A percentile compares a stretch with the other conserved stretches of the same genome.
These are phyloP conservation scores for Heliocidaris tuberculata DNA, from an alignment of 35 echinoderm and acorn worm species.

Conservation along the genomic window DNA sequence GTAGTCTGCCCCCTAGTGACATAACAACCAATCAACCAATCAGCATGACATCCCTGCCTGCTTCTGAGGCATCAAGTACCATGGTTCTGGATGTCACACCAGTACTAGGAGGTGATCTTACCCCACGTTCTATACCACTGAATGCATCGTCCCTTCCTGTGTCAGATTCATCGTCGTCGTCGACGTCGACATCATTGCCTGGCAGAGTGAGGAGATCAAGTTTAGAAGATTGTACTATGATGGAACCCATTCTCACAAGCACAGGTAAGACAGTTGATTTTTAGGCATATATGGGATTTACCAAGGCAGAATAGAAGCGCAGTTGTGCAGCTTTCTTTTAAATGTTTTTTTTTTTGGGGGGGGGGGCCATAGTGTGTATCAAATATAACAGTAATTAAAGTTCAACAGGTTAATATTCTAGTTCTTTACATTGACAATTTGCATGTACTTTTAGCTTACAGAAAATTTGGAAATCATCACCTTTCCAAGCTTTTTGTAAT, in stretches of 20 bases:
- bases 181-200: not conserved
- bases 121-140: not conserved
- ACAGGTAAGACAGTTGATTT: not conserved
- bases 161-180: not conserved
- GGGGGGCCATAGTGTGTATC: too few relatives aligned
- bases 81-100: not conserved
- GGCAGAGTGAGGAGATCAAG: not conserved
- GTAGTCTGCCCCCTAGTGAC: not conserved
- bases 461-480: too few relatives aligned
- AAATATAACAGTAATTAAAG: too few relatives aligned
- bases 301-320: too few relatives aligned
- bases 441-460: too few relatives aligned
- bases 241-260: not conserved
- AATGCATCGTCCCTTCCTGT: not conserved
- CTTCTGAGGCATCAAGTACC: not conserved
- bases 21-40: not conserved
- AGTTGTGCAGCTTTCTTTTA: too few relatives aligned
- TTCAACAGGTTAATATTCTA: too few relatives aligned
- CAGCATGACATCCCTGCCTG: not conserved
- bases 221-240: not conserved
- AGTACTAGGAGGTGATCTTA: not conserved
- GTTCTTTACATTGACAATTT: too few relatives aligned
- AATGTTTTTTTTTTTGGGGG: too few relatives aligned
- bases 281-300: too few relatives aligned
- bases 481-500: too few relatives aligned